These are phyloP conservation scores for Eupithecia abbreviata DNA, from an alignment of 2,888 invertebrate genomes.

Conservation along the genomic window DNA sequence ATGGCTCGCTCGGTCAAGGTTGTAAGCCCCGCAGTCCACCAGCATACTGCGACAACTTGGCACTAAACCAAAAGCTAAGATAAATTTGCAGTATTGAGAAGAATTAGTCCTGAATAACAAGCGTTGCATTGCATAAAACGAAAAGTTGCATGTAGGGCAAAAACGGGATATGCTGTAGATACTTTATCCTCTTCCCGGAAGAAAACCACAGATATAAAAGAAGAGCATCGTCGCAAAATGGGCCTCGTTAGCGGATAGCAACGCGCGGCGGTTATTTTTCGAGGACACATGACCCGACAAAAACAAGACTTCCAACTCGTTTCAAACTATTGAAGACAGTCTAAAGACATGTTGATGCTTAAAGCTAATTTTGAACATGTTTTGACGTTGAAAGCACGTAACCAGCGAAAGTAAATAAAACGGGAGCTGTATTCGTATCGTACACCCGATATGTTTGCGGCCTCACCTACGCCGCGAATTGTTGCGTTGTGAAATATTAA, in stretches of 20 bases:
- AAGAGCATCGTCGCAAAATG: constrained; percentile 51
- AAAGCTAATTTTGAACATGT: constrained; percentile 53
- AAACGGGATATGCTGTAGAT: constrained; percentile 13
- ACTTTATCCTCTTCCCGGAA: constrained; percentile 45
- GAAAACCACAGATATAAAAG: constrained; percentile 44
- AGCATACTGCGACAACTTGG: constrained; percentile 64
- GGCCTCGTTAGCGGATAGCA: constrained; percentile 66
- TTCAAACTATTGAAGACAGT: constrained; percentile 51
- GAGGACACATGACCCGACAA: constrained; percentile 65
- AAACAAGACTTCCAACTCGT: constrained; percentile 72
- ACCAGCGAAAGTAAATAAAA: constrained; percentile 55
- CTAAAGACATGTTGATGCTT: constrained; percentile 49
- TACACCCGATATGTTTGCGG: constrained; percentile 51
- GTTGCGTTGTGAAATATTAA: constrained; percentile 56
- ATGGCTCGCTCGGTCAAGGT: constrained; percentile 74
- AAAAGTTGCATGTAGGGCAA: constrained; percentile 9
- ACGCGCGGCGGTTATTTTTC: constrained; percentile 78
- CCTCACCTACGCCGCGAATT: constrained; percentile 44
- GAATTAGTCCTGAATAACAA: constrained; percentile 22
- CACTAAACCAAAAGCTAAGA: constrained; percentile 64
- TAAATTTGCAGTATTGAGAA: constrained; percentile 45
- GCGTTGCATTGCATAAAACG: background rate
- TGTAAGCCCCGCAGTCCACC: constrained; percentile 72
- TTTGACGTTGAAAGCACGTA: constrained; percentile 50
- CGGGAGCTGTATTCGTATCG: constrained; percentile 47